phyloP scores from a whole-genome alignment of 2,888 invertebrate species.

The Lepidochitona cinerea region DNA sequence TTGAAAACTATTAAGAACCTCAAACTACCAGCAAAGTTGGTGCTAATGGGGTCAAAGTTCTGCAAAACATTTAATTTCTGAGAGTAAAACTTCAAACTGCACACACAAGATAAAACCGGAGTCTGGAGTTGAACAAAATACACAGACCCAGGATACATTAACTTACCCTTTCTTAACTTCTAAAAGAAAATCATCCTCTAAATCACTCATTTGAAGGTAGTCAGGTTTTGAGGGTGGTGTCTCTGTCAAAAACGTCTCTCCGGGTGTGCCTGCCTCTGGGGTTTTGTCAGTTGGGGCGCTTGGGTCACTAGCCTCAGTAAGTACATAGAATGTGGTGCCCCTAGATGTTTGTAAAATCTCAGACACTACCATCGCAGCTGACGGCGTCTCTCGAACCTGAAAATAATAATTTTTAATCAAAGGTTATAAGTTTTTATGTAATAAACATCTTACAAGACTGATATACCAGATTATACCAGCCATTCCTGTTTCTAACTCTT shows the following conservation, averaged over 20 bases:
- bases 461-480: no score
- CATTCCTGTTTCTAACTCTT: no score
- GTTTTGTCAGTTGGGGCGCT: constrained; percentile 35
- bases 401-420: constrained; percentile 4
- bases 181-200: constrained; percentile 42
- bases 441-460: no score
- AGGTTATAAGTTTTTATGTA: not conserved
- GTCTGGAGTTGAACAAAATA: no score
- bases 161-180: constrained; percentile 57
- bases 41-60: no score
- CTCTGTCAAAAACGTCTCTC: constrained; percentile 15
- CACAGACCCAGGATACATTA: no score
- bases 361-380: constrained; percentile 43
- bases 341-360: constrained; percentile 61
- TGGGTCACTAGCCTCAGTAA: constrained; percentile 60
- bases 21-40: no score
- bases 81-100: no score
- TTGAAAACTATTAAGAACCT: no score
- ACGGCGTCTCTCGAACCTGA: constrained; percentile 12
- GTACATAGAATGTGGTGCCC: constrained; percentile 66
- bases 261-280: constrained; percentile 13
- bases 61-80: no score
- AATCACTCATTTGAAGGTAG: constrained; percentile 48
- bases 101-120: no score
- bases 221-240: constrained; percentile 33